phyloP scores from a whole-genome alignment of 2,113 vertebrate species.

The Stegastes partitus region DNA sequence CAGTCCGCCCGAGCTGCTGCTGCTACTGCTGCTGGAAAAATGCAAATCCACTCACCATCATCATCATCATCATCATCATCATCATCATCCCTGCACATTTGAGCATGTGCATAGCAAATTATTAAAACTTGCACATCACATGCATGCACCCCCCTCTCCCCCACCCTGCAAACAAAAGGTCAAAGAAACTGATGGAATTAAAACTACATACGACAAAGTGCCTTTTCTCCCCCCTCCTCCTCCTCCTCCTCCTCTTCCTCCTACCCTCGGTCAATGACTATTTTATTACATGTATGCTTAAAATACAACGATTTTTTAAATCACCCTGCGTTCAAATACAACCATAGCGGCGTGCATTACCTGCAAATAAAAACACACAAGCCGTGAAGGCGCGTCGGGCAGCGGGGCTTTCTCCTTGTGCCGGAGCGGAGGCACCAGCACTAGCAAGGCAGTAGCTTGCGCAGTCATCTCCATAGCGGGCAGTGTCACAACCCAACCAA shows the following conservation, averaged over 20 bases:
- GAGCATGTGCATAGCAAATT: constrained; percentile 23
- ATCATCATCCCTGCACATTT: constrained; percentile 28
- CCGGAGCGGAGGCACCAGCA: constrained; percentile 88
- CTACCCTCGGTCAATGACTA: constrained; percentile 8
- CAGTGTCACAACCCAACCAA: constrained; percentile 98
- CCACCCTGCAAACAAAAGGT: background rate
- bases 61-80: no score
- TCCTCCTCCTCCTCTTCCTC: background rate
- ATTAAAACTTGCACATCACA: background rate
- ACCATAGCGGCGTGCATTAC: constrained; percentile 37
- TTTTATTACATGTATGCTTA: constrained; percentile 62
- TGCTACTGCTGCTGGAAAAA: constrained; percentile 51
- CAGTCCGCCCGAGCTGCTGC: constrained; percentile 61
- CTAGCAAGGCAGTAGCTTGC: constrained; percentile 99
- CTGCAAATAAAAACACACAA: no score
- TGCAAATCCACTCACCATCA: constrained; percentile 57
- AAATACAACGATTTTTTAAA: no score
- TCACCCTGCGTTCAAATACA: background rate
- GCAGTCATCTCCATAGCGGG: constrained; percentile 99
- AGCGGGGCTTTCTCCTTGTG: constrained; percentile 19
- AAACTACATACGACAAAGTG: constrained; percentile 54
- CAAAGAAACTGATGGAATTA: constrained; percentile 1
- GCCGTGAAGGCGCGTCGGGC: background rate
- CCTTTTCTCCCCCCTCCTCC: background rate
- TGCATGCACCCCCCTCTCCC: background rate